Conservation (phyloP, 2,888 invertebrate species). For the Caradrina clavipalpis region DNA sequence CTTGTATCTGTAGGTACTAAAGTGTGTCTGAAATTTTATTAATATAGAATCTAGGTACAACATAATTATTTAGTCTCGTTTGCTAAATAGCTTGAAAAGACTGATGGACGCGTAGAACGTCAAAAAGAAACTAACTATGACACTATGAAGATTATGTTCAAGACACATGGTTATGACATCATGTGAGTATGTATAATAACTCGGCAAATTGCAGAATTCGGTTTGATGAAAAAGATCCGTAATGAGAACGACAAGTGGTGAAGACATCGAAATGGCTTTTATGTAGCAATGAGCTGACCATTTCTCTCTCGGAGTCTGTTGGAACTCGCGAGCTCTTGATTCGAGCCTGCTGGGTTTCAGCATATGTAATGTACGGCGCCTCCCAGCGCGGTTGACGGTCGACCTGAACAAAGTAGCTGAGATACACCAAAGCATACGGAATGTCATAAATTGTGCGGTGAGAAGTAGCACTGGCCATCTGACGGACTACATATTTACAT, state of each 20-base stretch:
- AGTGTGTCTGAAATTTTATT: slow-evolving; percentile 3
- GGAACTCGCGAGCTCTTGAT: slow-evolving; percentile 40
- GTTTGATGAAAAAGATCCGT: slow-evolving; percentile 19
- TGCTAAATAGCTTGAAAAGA: background rate
- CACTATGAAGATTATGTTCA: slow-evolving; percentile 14
- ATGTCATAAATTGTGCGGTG: no score
- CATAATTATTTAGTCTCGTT: background rate
- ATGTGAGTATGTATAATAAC: slow-evolving; percentile 9
- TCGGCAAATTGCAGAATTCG: slow-evolving; percentile 8
- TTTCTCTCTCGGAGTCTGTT: slow-evolving; percentile 41
- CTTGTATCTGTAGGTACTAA: background rate
- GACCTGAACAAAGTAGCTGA: slow-evolving; percentile 37
- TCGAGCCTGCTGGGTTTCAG: slow-evolving; percentile 28
- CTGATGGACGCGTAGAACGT: background rate
- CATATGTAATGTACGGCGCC: slow-evolving; percentile 39
- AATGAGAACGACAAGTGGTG: slow-evolving; percentile 22
- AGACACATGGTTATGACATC: slow-evolving; percentile 18
- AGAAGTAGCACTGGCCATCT: background rate
- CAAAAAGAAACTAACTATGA: slow-evolving; percentile 8
- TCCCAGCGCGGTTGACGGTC: slow-evolving; percentile 35
- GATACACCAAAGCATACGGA: slow-evolving; percentile 18
- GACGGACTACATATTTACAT: background rate
- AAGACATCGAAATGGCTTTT: slow-evolving; percentile 28
- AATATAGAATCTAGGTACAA: no score
- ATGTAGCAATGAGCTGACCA: slow-evolving; percentile 38